Conservation (phyloP, 2,113 vertebrate species). For the Fulmarus glacialis region DNA sequence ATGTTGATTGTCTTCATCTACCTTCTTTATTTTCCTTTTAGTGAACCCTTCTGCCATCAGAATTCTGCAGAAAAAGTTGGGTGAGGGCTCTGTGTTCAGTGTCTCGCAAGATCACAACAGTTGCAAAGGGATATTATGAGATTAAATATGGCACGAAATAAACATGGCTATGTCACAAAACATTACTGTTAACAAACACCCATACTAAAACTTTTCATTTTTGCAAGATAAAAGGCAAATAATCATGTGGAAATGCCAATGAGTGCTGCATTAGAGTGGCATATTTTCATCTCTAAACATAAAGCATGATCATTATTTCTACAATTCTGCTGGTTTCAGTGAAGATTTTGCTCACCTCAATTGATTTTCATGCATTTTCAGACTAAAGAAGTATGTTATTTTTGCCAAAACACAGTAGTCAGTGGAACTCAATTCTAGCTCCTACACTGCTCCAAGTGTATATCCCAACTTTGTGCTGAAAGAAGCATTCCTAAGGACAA, state of each 20-base stretch:
- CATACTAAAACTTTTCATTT: not conserved
- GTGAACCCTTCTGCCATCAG: not conserved
- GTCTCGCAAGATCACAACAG: not conserved
- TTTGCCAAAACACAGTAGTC: not conserved
- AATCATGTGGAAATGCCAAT: not conserved
- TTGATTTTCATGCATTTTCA: not conserved
- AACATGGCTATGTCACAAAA: not conserved
- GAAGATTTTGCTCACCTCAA: not conserved
- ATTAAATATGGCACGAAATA: not conserved
- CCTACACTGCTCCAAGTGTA: not conserved
- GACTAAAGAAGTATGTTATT: not conserved
- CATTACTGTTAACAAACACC: not conserved
- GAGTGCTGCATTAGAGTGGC: not conserved
- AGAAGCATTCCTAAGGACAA: not conserved
- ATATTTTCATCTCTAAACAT: not conserved
- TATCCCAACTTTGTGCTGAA: not conserved
- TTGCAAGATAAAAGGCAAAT: not conserved
- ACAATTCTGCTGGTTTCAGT: not conserved
- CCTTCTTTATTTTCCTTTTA: not conserved
- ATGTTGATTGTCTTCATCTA: not conserved
- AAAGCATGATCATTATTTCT: not conserved
- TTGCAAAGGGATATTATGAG: not conserved
- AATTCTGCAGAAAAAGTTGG: not conserved
- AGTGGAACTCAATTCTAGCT: not conserved
- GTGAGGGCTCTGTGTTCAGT: not conserved